These are phyloP conservation scores for Saccopteryx bilineata DNA, from an alignment of 2,113 vertebrate species.

Conservation along the genomic window DNA sequence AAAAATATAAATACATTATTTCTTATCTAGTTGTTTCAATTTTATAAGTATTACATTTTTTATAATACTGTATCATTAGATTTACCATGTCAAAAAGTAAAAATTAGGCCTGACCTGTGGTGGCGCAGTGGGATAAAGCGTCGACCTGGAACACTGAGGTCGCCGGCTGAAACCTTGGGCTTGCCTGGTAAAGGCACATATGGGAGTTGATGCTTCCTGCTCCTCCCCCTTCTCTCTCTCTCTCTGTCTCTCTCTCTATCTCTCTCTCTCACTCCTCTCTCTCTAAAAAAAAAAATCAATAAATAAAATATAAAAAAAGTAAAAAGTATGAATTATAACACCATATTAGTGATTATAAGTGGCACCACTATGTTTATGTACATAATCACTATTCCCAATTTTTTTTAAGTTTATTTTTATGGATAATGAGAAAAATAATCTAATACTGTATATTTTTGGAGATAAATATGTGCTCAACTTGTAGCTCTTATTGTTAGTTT, in stretches of 20 bases:
- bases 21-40: background rate
- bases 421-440: background rate
- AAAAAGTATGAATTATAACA: background rate
- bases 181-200: too few species aligned
- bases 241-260: too few species aligned
- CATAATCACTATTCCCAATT: background rate
- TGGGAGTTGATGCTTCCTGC: too few species aligned
- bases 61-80: background rate
- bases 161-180: too few species aligned
- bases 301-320: too few species aligned
- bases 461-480: background rate
- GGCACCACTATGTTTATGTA: background rate
- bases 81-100: background rate
- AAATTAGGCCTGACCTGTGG: too few species aligned
- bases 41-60: background rate
- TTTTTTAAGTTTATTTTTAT: background rate
- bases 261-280: too few species aligned
- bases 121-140: too few species aligned
- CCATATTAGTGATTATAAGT: background rate
- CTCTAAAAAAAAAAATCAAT: too few species aligned
- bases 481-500: background rate
- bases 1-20: background rate
- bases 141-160: too few species aligned
- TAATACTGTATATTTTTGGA: background rate
- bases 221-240: too few species aligned